phyloP scores from a whole-genome alignment of 2,888 invertebrate genomes.

The Lamproptera curius region DNA sequence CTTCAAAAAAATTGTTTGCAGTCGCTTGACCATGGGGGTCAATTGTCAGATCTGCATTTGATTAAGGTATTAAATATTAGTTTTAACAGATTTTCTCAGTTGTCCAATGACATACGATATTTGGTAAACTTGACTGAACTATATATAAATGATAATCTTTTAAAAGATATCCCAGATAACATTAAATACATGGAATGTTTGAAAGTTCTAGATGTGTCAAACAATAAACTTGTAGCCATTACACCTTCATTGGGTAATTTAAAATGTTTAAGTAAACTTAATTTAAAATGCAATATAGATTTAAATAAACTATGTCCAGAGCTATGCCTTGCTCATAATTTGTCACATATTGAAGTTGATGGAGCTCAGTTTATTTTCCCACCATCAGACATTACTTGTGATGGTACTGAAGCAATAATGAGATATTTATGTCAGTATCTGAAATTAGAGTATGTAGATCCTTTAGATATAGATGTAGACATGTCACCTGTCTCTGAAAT shows the following conservation, averaged over 20 bases:
- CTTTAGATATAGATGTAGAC: conserved; percentile 46
- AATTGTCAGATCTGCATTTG: conserved; percentile 82
- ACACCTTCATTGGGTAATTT: conserved; percentile 82
- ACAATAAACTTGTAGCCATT: conserved; percentile 82
- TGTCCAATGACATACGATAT: conserved; percentile 81
- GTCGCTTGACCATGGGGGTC: conserved; percentile 84
- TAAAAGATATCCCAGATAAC: conserved; percentile 83
- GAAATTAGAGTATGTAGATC: conserved; percentile 71
- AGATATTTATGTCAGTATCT: conserved; percentile 75
- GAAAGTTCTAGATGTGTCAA: conserved; percentile 83
- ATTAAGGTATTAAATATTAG: conserved; percentile 83
- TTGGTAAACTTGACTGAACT: conserved; percentile 85
- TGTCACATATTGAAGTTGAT: conserved; percentile 81
- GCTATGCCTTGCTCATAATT: conserved; percentile 80
- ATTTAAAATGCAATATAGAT: conserved; percentile 78
- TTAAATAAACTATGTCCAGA: conserved; percentile 81
- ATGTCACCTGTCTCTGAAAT: conserved; percentile 46
- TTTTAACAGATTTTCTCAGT: conserved; percentile 79
- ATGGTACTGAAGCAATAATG: conserved; percentile 82
- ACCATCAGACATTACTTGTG: conserved; percentile 74
- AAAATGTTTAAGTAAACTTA: conserved; percentile 78
- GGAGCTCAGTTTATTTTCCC: conserved; percentile 81
- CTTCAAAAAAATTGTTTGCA: conserved; percentile 84
- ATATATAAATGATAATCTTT: conserved; percentile 84
- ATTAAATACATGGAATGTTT: conserved; percentile 81